Evolutionary conservation across 2,888 invertebrate species (phyloP).

Genomic region (Plagodis dolabraria): DNA sequence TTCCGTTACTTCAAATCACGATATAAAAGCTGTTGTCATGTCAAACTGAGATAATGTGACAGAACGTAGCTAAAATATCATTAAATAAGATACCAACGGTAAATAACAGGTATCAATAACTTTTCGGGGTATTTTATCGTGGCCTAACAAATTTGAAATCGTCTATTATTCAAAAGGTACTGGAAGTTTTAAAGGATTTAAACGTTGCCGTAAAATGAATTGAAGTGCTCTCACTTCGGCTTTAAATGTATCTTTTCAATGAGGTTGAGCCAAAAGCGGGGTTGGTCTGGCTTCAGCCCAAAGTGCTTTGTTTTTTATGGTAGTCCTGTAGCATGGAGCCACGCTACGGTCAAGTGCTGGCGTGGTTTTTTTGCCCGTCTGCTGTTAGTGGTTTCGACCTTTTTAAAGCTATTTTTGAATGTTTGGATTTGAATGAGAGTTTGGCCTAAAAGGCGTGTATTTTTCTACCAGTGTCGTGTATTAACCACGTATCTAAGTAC

Average conservation of each 20-base stretch:
- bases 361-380: slow-evolving; percentile 52
- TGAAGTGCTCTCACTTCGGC: slow-evolving; percentile 68
- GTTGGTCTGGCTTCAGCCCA: slow-evolving; percentile 72
- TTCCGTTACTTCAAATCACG: slow-evolving; percentile 26
- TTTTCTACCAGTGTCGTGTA: too few relatives aligned
- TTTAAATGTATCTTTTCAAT: slow-evolving; percentile 76
- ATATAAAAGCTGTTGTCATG: slow-evolving; percentile 13
- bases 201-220: slow-evolving; percentile 60
- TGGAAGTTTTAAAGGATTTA: slow-evolving; percentile 48
- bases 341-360: slow-evolving; percentile 64
- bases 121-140: background rate
- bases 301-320: slow-evolving; percentile 79
- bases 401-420: slow-evolving; percentile 29
- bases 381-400: slow-evolving; percentile 32
- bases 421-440: background rate
- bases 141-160: slow-evolving; percentile 10
- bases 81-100: too few relatives aligned
- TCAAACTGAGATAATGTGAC: slow-evolving; percentile 18
- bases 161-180: slow-evolving; percentile 17
- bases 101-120: background rate
- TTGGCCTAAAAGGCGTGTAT: too few relatives aligned
- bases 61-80: slow-evolving; percentile 4
- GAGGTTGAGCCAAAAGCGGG: slow-evolving; percentile 64
- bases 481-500: too few relatives aligned
- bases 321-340: slow-evolving; percentile 60